These are phyloP conservation scores for Athene cunicularia DNA, from an alignment of 2,113 vertebrate genomes.

Conservation along the genomic window DNA sequence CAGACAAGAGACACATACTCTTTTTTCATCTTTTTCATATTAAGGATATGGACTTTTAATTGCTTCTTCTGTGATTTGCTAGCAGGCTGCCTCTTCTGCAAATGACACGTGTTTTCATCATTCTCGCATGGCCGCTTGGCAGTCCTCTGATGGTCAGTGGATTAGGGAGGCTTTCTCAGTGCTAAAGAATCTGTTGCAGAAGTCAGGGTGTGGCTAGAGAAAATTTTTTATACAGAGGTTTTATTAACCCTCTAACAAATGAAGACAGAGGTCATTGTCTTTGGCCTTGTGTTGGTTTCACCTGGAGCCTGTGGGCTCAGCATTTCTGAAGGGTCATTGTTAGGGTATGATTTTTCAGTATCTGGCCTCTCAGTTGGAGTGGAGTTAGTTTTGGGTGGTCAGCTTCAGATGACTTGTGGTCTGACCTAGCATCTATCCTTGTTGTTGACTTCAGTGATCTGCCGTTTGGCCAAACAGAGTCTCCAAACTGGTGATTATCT, in stretches of 20 bases:
- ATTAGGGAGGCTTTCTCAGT: not conserved
- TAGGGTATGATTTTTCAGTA: not conserved
- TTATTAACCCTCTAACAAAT: not conserved
- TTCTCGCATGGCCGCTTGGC: not conserved
- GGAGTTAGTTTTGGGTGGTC: not conserved
- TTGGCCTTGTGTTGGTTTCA: not conserved
- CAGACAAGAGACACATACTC: not conserved
- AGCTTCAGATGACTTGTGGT: not conserved
- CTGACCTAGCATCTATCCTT: not conserved
- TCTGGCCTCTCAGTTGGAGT: not conserved
- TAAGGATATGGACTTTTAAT: not conserved
- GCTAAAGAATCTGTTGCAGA: constrained; percentile 2
- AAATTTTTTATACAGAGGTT: not conserved
- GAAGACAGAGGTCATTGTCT: not conserved
- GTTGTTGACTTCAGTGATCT: not conserved
- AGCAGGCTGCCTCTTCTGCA: not conserved
- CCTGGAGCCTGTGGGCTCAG: not conserved
- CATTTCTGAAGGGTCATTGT: not conserved
- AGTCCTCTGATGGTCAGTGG: not conserved
- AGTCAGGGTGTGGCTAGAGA: not conserved
- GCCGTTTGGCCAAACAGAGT: not conserved
- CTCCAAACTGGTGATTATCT: not conserved
- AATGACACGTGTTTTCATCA: not conserved
- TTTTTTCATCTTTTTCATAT: not conserved
- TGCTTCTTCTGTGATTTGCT: not conserved